These are phyloP conservation scores for Pteropus rufus DNA, from an alignment of 2,797 vertebrate species.

Conservation along the genomic window DNA sequence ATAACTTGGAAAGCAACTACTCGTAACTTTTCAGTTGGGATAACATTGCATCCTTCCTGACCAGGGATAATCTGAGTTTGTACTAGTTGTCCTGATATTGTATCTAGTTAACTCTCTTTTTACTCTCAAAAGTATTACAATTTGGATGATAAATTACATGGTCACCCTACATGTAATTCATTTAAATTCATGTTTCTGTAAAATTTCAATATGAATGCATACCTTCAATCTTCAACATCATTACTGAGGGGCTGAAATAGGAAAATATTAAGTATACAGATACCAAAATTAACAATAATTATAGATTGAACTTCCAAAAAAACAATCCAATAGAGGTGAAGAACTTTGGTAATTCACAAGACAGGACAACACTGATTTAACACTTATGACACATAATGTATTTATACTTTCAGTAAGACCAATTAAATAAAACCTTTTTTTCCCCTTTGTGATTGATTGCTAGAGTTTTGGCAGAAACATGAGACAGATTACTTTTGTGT, in stretches of 20 bases:
- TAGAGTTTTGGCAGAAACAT: neutral
- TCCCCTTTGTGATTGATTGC: neutral
- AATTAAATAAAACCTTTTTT: neutral
- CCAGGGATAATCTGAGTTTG: neutral
- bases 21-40: neutral
- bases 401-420: neutral
- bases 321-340: neutral
- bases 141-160: neutral
- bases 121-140: neutral
- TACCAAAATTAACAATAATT: neutral
- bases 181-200: neutral
- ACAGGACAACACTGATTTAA: neutral
- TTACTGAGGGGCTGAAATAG: neutral
- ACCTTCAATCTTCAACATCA: neutral
- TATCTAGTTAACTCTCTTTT: neutral
- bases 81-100: neutral
- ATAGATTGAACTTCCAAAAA: neutral
- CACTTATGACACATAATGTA: neutral
- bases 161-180: neutral
- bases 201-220: neutral
- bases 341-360: neutral
- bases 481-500: neutral
- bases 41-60: neutral
- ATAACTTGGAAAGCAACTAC: neutral
- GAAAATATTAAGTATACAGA: neutral